Evolutionary conservation across 1,140 invertebrate genomes (phyloP), one percentile per base, ranked within the genome.

Genomic region (Belonocnema kinseyi): DNA sequence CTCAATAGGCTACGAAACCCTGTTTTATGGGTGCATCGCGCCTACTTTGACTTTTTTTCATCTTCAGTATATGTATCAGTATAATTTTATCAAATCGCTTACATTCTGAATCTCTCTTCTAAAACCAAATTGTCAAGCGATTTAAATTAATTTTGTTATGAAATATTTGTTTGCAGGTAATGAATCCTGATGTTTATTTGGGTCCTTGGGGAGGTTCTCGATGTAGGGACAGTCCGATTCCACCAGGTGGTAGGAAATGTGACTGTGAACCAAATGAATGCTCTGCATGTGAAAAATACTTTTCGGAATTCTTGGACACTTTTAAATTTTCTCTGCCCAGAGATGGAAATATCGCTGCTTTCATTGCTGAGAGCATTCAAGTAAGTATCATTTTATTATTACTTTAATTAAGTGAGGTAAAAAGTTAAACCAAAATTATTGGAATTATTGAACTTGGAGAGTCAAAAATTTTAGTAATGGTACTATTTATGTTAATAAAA

Each of bases 311-410:
- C 17, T 93, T 96, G 79, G 94, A 98, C 88, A 90, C 94, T 3
- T 93, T 99, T 75, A 93, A 93, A 75, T 96, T 95, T 86, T 96
- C 95, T 16, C 87, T 97, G 70, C 95, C 97, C 0, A 88, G 88
- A 12, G 93, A 93, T 75, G 94, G 94, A 12, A 93, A 93, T 85
- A 92, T 98, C 33, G 98, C 97, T 4, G 98, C 94, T 16, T 95
- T 99, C 86, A 96, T 99, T 88, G 97, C 96, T 0, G 98, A 99
- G 91, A 97, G 97, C 6, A 99, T 99, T 83, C 98, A 99, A 92
- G 97, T 88, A 81, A 26, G 56, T 66, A 74, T 50, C 40, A 72
- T 61, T 61, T 0, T 12, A 33, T 4, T 61, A 75, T 21, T 56
- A 17, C 53, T 77, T 50, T 70, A 66, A 80, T 75, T 76, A 77